Conservation (phyloP, 2,888 invertebrate genomes). For the Rhingia campestris region DNA sequence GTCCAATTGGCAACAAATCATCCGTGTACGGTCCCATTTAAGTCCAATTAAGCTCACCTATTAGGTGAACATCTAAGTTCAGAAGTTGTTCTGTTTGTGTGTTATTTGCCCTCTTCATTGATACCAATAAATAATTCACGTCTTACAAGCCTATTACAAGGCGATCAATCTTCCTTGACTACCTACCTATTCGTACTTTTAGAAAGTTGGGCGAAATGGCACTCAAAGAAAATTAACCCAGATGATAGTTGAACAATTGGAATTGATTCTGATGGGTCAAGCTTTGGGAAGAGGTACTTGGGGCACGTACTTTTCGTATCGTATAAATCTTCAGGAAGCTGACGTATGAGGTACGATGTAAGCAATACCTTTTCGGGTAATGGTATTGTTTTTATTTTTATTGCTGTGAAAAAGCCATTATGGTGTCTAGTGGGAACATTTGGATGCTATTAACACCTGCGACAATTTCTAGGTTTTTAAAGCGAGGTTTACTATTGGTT, state of each 20-base stretch:
- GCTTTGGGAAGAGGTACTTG: not conserved
- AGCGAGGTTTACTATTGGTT: not conserved
- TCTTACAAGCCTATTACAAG: constrained; percentile 71
- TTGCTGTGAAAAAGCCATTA: constrained; percentile 11
- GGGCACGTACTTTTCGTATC: not conserved
- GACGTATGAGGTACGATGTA: not conserved
- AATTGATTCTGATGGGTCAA: constrained; percentile 40
- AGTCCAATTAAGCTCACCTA: constrained; percentile 64
- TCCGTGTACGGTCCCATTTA: constrained; percentile 27
- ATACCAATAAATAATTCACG: constrained; percentile 61
- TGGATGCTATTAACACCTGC: constrained; percentile 5
- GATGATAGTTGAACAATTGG: constrained; percentile 20
- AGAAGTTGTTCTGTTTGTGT: constrained; percentile 18
- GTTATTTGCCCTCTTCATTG: constrained; percentile 25
- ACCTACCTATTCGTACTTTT: not conserved
- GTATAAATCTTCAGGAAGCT: constrained; percentile 8
- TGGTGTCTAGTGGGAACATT: not conserved
- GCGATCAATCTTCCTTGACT: constrained; percentile 65
- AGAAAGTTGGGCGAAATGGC: not conserved
- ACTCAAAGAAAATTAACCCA: constrained; percentile 14
- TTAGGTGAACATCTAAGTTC: constrained; percentile 46
- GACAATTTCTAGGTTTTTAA: not conserved
- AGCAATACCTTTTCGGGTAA: not conserved
- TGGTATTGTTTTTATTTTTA: not conserved
- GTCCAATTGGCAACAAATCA: constrained; percentile 57